phyloP scores from a whole-genome alignment of 2,113 vertebrate genomes.

The Xyrauchen texanus region DNA sequence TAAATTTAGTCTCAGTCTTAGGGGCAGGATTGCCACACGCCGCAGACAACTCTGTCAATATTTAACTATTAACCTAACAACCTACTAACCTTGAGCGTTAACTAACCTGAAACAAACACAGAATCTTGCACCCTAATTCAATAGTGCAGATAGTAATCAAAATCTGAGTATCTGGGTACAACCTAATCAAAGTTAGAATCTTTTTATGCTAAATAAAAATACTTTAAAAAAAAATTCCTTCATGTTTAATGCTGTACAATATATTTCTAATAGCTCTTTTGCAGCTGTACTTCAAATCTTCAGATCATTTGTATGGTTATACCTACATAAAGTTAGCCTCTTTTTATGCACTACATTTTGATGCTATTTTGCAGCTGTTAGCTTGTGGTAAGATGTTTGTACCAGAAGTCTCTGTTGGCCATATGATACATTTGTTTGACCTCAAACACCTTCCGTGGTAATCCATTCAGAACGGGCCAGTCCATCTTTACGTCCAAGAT shows the following conservation, averaged over 20 bases:
- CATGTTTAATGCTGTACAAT: no score
- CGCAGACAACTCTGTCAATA: slow-evolving; percentile 12
- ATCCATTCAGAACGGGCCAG: not conserved
- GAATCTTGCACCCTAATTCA: no score
- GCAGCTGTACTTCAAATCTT: no score
- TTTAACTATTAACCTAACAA: slow-evolving; percentile 4
- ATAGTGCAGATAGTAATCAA: no score
- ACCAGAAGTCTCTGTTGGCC: not conserved
- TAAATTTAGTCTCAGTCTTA: not conserved
- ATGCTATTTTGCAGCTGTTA: not conserved
- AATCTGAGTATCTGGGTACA: no score
- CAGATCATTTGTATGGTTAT: no score
- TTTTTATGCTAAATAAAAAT: no score
- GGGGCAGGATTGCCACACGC: not conserved
- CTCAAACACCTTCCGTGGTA: not conserved
- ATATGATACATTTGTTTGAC: not conserved
- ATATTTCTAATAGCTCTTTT: no score
- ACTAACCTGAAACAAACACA: not conserved
- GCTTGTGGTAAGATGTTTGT: not conserved
- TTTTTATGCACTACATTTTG: not conserved
- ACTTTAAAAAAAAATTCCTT: no score
- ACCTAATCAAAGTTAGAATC: no score
- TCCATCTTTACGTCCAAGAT: not conserved
- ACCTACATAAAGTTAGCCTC: no score
- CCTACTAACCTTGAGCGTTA: not conserved